phyloP scores from a whole-genome alignment of 2,888 invertebrate genomes.

The Prostheceraeus crozeri region DNA sequence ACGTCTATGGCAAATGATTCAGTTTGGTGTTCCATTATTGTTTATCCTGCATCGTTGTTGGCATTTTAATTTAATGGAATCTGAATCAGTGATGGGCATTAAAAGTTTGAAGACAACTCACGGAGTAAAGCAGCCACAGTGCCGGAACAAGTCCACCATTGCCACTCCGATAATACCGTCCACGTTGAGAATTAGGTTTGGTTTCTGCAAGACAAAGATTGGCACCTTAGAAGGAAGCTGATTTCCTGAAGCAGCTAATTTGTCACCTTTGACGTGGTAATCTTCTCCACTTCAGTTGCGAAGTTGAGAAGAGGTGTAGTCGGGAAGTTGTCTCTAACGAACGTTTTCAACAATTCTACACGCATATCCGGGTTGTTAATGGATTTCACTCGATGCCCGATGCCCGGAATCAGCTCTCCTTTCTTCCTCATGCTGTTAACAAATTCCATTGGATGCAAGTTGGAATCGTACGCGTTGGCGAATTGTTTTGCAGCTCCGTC shows the following conservation, averaged over 20 bases:
- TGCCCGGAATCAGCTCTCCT: conserved; percentile 97
- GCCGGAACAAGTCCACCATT: conserved; percentile 88
- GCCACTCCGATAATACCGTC: conserved; percentile 95
- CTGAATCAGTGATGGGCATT: too few species aligned
- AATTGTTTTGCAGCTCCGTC: conserved; percentile 97
- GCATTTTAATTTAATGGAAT: too few species aligned
- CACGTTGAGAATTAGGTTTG: conserved; percentile 97
- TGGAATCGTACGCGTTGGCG: conserved; percentile 87
- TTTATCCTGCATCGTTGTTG: too few species aligned
- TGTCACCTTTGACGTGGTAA: conserved; percentile 76
- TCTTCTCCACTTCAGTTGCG: conserved; percentile 93
- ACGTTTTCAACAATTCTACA: conserved; percentile 90
- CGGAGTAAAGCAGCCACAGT: conserved; percentile 87
- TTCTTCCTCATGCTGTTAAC: conserved; percentile 93
- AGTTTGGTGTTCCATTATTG: too few species aligned
- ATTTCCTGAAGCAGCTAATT: neutral
- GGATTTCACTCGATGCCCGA: conserved; percentile 77
- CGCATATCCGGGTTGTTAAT: conserved; percentile 97
- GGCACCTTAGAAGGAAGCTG: too few species aligned
- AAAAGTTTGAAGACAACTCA: conserved; percentile 59
- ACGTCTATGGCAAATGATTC: too few species aligned
- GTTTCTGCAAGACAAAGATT: conserved; percentile 64
- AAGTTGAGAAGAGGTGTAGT: conserved; percentile 85
- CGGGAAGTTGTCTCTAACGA: conserved; percentile 84
- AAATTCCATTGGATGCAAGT: conserved; percentile 91